Base-by-base conservation (phyloP, 2,888 invertebrate genomes). In the Thymelicus lineola region DNA sequence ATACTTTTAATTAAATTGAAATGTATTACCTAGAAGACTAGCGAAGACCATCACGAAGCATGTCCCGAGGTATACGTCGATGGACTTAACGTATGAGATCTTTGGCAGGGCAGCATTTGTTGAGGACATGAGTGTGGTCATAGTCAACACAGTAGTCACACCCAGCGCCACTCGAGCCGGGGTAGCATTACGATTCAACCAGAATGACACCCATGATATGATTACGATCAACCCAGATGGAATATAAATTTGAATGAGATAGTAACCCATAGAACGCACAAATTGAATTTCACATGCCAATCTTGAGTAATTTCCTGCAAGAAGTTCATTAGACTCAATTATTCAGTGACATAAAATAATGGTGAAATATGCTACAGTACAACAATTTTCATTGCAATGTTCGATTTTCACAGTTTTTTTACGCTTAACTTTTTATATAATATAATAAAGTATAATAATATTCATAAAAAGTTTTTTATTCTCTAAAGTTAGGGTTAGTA, bases 21-120 rank as follows among this genome's bases (percentile, higher is more conserved):
- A 63, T 61, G 61, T 67, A 73, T 96, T 95, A 98, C 98, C 98
- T 94, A 99, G 94, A 87, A 99, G 95, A 91, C 98, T 98, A 83
- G 98, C 98, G 95, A 99, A 99, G 88, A 99, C 99, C 98, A 99
- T 99, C 89, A 99, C 98, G 97, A 99, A 99, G 95, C 98, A 98
- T 85, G 98, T 98, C 85, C 98, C 98, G 94, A 98, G 95, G 94
- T 98, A 99, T 82, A 99, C 98, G 94, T 99, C 99, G 91, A 99
- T 99, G 82, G 98, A 98, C 93, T 99, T 99, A 92, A 99, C 98
- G 94, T 99, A 99, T 77, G 98, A 98, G 87, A 99, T 98, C 95
- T 99, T 98, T 81, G 99, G 99, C 91, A 99, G 96, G 82, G 98
- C 98, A 79, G 98, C 98, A 90, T 98, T 98, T 81, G 98, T 98